These are phyloP conservation scores for Dione juno DNA, from an alignment of 2,888 invertebrate species.

Conservation along the genomic window DNA sequence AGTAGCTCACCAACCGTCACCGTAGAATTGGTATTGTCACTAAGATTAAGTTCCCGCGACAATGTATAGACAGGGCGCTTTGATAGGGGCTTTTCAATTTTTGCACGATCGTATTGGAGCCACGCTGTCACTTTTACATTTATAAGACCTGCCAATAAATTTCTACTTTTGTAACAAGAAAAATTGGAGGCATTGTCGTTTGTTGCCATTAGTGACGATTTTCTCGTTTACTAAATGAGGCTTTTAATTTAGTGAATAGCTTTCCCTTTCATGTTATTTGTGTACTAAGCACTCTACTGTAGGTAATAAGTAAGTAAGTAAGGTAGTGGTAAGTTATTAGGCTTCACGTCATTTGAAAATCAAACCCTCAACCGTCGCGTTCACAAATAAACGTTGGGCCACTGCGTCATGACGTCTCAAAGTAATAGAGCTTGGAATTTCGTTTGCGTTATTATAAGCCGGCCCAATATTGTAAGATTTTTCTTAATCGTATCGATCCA, in stretches of 20 bases:
- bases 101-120: slow-evolving; percentile 30
- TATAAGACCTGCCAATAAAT: slow-evolving; percentile 10
- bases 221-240: not conserved
- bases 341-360: too few species aligned
- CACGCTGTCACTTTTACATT: slow-evolving; percentile 21
- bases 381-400: too few species aligned
- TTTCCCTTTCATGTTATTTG: not conserved
- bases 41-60: slow-evolving; percentile 45
- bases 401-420: too few species aligned
- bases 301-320: too few species aligned
- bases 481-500: too few species aligned
- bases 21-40: slow-evolving; percentile 48
- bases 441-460: too few species aligned
- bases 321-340: too few species aligned
- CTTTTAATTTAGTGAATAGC: not conserved
- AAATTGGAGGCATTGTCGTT: not conserved
- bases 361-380: too few species aligned
- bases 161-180: not conserved
- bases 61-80: slow-evolving; percentile 42
- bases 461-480: too few species aligned
- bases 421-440: too few species aligned
- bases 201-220: not conserved
- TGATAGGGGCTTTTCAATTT: slow-evolving; percentile 43
- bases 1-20: slow-evolving; percentile 35
- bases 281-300: not conserved